These are phyloP conservation scores for Euplagia quadripunctaria DNA, from an alignment of 2,888 invertebrate genomes.

Conservation along the genomic window DNA sequence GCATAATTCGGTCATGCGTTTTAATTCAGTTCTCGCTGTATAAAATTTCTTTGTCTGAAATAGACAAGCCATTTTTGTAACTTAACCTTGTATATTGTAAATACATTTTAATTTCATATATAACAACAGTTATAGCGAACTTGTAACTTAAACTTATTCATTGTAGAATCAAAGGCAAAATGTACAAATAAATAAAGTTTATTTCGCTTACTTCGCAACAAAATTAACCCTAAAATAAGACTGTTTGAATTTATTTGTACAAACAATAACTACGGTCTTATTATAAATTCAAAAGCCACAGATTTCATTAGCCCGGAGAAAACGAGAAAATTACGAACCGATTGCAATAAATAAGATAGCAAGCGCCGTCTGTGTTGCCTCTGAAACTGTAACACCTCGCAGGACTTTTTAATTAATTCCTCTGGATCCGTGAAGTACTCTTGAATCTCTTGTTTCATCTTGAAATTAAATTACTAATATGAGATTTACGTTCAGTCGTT, in stretches of 20 bases:
- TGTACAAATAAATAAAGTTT: neutral
- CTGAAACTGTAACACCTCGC: conserved; percentile 83
- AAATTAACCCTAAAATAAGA: conserved; percentile 11
- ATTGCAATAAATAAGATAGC: conserved; percentile 81
- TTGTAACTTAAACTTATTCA: neutral
- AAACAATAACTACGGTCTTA: conserved; percentile 22
- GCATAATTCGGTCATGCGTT: conserved; percentile 77
- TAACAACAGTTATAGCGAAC: neutral
- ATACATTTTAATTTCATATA: neutral
- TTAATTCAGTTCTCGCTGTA: conserved; percentile 74
- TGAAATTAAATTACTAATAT: conserved; percentile 47
- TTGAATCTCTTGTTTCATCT: conserved; percentile 85
- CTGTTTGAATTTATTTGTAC: neutral
- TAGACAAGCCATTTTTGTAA: neutral
- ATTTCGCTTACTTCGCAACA: neutral
- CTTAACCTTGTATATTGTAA: neutral
- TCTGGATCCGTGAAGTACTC: conserved; percentile 85
- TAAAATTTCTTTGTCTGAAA: conserved; percentile 82
- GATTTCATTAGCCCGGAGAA: conserved; percentile 20
- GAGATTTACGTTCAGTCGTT: conserved; percentile 37
- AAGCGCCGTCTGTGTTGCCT: conserved; percentile 81
- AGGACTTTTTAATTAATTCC: conserved; percentile 81
- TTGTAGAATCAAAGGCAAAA: neutral
- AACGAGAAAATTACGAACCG: conserved; percentile 65
- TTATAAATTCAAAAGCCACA: conserved; percentile 19